Base-by-base conservation (phyloP, 2,888 invertebrate genomes). In the Prosapia bicincta region DNA sequence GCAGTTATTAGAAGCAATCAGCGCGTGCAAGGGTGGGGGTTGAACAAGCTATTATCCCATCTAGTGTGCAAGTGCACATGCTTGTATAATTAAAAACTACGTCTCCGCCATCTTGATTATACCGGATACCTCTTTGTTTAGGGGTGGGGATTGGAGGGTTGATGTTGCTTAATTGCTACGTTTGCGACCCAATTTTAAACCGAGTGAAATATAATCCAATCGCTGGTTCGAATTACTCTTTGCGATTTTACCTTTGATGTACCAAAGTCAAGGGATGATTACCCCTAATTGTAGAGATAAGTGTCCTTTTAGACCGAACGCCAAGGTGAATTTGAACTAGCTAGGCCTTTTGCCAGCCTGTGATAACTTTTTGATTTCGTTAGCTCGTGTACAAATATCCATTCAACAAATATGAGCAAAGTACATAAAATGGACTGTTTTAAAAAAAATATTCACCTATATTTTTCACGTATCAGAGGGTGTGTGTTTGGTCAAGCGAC, bases 1-100 rank as follows among this genome's bases (percentile, higher is more conserved):
- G 54, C 54, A 54, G 54, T 54, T 54, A 54, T 54, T 54, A 54
- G 54, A 54, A 54, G 54, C 54, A 54, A 54, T 54, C 54, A 54
- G 20, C 3, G 54, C 3, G 54, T n/a, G 54, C 6, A 38, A 15
- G 38, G 5, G 7, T 5, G 5, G 38, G 38, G 38, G 54, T 38
- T 54, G 54, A 54, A 54, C 54, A 20, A 54, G 54, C 54, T 54
- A 54, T 54, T 54, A 54, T 20, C 54, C 54, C 54, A 10, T 54
- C 54, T 20, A 54, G 20, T 54, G 54, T 54, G 54, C 54, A 20
- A 54, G 54, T 54, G 20, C 54, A 54, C 54, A 54, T 20, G 54
- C 20, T 54, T 20, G 54, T 54, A 54, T 54, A 54, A 54, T 54
- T 54, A 54, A 54, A 54, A 54, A 54, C 54, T 54, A 20, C 20